These are phyloP conservation scores for Chiridota heheva DNA, from an alignment of 35 echinoderm and acorn worm genomes.

Conservation along the genomic window DNA sequence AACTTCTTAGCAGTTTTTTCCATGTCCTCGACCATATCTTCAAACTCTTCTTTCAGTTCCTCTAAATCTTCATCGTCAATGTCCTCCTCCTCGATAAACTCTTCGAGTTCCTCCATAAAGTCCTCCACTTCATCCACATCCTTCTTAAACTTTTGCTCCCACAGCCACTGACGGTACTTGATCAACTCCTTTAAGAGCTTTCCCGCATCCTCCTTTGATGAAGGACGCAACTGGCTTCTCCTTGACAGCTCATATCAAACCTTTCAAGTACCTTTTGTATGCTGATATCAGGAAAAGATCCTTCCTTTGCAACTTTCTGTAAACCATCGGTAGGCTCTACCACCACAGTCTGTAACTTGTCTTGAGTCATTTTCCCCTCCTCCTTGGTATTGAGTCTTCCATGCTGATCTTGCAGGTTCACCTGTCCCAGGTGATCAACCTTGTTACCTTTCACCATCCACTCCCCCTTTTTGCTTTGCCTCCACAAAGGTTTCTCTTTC, in stretches of 20 bases:
- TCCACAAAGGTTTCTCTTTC: too few species aligned
- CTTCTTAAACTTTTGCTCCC: constrained; percentile 55
- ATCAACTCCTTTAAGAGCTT: constrained; percentile 75
- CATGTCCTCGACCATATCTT: constrained; percentile 82
- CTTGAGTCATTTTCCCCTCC: too few species aligned
- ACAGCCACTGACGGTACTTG: constrained; percentile 71
- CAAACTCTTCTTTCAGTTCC: constrained; percentile 89
- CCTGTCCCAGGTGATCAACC: too few species aligned
- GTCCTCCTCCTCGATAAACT: constrained; percentile 73
- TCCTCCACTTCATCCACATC: constrained; percentile 71
- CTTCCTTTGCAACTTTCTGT: too few species aligned
- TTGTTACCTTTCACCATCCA: too few species aligned
- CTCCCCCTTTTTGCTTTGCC: too few species aligned
- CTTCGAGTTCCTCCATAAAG: constrained; percentile 78
- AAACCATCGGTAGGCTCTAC: too few species aligned
- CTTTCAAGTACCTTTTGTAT: constrained; percentile 60
- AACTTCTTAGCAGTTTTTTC: constrained; percentile 64
- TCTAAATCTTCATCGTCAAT: constrained; percentile 69
- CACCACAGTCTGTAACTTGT: too few species aligned
- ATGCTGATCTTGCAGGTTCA: too few species aligned
- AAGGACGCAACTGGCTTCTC: constrained; percentile 58
- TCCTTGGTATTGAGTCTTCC: too few species aligned
- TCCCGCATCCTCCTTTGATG: constrained; percentile 70
- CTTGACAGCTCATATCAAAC: constrained; percentile 72
- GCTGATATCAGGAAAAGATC: too few species aligned